These are phyloP conservation scores for Pyrrhia umbra DNA, from an alignment of 2,888 invertebrate species.

Conservation along the genomic window DNA sequence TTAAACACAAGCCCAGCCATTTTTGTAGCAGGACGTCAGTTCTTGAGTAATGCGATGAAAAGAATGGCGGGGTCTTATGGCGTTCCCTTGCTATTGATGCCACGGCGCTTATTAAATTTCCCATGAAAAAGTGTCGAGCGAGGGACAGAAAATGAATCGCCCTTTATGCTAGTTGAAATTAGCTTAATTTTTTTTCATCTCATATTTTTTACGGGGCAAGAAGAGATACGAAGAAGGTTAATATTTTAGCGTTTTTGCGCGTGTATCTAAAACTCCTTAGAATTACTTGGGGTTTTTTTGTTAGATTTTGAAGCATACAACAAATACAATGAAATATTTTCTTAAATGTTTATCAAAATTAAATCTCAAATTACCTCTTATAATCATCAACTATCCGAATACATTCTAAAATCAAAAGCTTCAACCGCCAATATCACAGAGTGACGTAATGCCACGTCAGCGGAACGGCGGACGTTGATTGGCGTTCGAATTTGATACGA, in stretches of 20 bases:
- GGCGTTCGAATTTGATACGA: constrained; percentile 60
- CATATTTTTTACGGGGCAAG: constrained; percentile 4
- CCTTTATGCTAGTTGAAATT: constrained; percentile 50
- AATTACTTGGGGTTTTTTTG: too few relatives aligned
- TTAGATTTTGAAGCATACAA: too few relatives aligned
- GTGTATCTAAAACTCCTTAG: too few relatives aligned
- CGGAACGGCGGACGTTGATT: constrained; percentile 51
- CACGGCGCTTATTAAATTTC: constrained; percentile 69
- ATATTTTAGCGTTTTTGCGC: not conserved
- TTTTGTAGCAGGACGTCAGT: constrained; percentile 44
- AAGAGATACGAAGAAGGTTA: not conserved
- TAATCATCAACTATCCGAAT: not conserved
- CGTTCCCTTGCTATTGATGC: constrained; percentile 60
- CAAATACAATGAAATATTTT: too few relatives aligned
- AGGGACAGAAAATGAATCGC: constrained; percentile 48
- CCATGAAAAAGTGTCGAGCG: constrained; percentile 65
- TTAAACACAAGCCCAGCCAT: constrained; percentile 46
- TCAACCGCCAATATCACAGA: constrained; percentile 43
- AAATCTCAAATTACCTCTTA: constrained; percentile 1
- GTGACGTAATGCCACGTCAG: constrained; percentile 55
- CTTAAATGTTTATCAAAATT: not conserved
- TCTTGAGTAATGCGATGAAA: constrained; percentile 54
- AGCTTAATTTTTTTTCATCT: constrained; percentile 26
- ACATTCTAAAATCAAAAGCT: constrained; percentile 49
- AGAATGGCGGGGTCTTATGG: constrained; percentile 59